Conservation (phyloP, 1,140 invertebrate genomes). For the Panagrolaimus sp. region DNA sequence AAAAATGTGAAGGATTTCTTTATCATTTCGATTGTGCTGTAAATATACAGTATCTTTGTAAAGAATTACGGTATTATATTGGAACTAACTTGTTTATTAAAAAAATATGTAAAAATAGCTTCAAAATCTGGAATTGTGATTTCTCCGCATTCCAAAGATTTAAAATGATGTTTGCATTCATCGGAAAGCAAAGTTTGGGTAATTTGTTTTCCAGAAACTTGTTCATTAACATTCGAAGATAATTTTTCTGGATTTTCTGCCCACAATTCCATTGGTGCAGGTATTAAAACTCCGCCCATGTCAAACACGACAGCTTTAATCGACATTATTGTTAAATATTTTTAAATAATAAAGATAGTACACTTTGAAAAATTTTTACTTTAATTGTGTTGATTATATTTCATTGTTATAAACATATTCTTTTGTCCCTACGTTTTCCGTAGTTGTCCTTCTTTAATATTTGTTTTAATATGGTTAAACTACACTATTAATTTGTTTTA, state of each 20-base stretch:
- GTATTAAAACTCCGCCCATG: conserved; percentile 61
- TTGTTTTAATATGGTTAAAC: too few relatives aligned
- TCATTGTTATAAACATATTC: too few relatives aligned
- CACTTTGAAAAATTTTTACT: too few relatives aligned
- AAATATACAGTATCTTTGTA: not conserved
- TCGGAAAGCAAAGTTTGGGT: conserved; percentile 45
- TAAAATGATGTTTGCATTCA: conserved; percentile 56
- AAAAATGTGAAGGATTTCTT: not conserved
- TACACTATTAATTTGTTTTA: too few relatives aligned
- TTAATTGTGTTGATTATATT: too few relatives aligned
- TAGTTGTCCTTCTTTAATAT: too few relatives aligned
- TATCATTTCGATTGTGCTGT: not conserved
- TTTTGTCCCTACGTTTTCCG: too few relatives aligned
- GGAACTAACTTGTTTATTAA: conserved; percentile 49
- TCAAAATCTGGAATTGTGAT: conserved; percentile 55
- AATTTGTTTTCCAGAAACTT: conserved; percentile 34
- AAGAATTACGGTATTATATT: not conserved
- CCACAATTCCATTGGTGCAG: conserved; percentile 56
- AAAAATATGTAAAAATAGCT: conserved; percentile 55
- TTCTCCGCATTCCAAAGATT: conserved; percentile 57
- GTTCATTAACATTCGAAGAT: too few relatives aligned
- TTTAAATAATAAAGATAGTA: too few relatives aligned
- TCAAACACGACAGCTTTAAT: conserved; percentile 62
- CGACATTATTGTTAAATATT: not conserved
- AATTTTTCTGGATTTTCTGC: not conserved